Evolutionary conservation across 2,797 vertebrate species (phyloP).

Genomic region (Danio kyathit): DNA sequence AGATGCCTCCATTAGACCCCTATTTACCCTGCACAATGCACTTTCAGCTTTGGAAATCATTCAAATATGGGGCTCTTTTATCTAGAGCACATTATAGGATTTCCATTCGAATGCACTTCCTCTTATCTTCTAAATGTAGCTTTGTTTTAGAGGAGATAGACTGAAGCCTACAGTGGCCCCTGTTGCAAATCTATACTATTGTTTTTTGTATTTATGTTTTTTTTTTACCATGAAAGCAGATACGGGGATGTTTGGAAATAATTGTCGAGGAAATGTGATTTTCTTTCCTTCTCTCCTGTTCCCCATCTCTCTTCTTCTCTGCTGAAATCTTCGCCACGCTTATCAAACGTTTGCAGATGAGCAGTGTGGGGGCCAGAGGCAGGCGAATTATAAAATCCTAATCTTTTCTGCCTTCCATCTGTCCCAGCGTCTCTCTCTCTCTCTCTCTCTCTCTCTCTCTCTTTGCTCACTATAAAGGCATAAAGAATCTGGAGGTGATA

Average conservation of each 20-base stretch:
- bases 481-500: conserved; percentile 46
- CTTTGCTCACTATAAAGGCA: conserved; percentile 6
- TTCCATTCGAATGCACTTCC: conserved; percentile 23
- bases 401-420: conserved; percentile 71
- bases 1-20: conserved; percentile 16
- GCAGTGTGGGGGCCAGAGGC: conserved; percentile 59
- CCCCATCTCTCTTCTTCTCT: conserved; percentile 43
- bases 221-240: conserved; percentile 25
- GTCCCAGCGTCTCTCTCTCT: conserved; percentile 36
- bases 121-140: conserved; percentile 42
- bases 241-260: conserved; percentile 56
- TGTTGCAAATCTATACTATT: conserved; percentile 33
- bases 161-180: conserved; percentile 24
- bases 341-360: conserved; percentile 79
- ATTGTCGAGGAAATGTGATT: conserved; percentile 71
- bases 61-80: conserved; percentile 13
- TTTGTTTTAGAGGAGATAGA: conserved; percentile 36
- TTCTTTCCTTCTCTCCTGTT: conserved; percentile 52
- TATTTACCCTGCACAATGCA: conserved; percentile 2
- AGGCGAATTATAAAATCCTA: conserved; percentile 73
- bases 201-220: conserved; percentile 25
- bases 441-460: conserved; percentile 30
- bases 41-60: conserved; percentile 25
- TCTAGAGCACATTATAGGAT: conserved; percentile 21
- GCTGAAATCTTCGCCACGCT: conserved; percentile 65